A percentile compares a stretch with the other conserved stretches of the same genome.
These are phyloP conservation scores for Odocoileus virginianus DNA, from an alignment of 2,113 vertebrate species.

Conservation along the genomic window DNA sequence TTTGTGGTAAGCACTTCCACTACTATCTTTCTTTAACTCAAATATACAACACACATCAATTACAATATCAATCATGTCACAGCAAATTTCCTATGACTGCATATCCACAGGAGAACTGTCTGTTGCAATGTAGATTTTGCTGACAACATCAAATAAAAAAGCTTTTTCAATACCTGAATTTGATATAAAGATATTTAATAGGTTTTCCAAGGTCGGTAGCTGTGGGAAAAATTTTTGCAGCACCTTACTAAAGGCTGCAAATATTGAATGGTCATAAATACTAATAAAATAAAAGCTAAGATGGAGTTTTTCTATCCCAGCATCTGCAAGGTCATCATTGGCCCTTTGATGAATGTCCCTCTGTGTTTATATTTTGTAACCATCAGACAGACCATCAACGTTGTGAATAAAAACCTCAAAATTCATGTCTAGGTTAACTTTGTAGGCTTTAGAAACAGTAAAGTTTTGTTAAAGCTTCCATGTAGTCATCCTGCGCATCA, in stretches of 20 bases:
- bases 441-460: background rate
- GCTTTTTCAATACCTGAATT: background rate
- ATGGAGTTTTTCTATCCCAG: background rate
- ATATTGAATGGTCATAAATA: slow-evolving; percentile 99
- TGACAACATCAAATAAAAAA: background rate
- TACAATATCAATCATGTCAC: background rate
- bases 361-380: background rate
- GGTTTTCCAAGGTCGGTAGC: slow-evolving; percentile 96
- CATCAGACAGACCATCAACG: background rate
- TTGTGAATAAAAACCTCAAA: background rate
- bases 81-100: background rate
- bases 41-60: background rate
- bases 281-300: slow-evolving; percentile 97
- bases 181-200: slow-evolving; percentile 99
- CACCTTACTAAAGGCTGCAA: slow-evolving; percentile 99
- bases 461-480: background rate
- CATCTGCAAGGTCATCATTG: background rate
- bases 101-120: background rate
- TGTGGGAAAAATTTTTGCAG: slow-evolving; percentile 99
- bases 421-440: background rate
- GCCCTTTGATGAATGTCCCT: background rate
- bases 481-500: background rate
- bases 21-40: background rate
- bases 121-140: background rate
- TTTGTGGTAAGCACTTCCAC: background rate